A percentile compares a stretch with the other conserved stretches of the same genome.
phyloP scores from a whole-genome alignment of 2,888 invertebrate species.

The Brachynemurus nebulosus region DNA sequence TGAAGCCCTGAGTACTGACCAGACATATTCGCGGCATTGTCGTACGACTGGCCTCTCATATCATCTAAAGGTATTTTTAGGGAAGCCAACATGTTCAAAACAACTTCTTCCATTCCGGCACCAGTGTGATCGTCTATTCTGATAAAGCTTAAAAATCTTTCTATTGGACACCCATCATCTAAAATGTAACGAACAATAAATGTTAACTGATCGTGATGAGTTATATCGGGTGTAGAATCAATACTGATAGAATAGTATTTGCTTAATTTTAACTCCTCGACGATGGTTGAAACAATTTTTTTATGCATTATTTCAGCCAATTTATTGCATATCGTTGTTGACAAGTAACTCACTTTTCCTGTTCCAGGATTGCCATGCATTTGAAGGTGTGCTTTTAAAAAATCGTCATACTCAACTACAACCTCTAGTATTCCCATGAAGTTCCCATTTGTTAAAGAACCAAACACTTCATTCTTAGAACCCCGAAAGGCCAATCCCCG shows the following conservation, averaged over 20 bases:
- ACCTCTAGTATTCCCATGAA: slow-evolving; percentile 21
- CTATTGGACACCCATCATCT: slow-evolving; percentile 4
- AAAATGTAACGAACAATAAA: slow-evolving; percentile 20
- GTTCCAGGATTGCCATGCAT: slow-evolving; percentile 19
- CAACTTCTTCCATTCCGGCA: no score
- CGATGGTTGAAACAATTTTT: slow-evolving; percentile 15
- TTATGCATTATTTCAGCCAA: slow-evolving; percentile 18
- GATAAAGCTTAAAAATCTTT: slow-evolving; percentile 17
- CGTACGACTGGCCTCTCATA: slow-evolving; percentile 18
- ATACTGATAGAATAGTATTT: slow-evolving; percentile 17
- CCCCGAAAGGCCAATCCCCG: slow-evolving; percentile 16
- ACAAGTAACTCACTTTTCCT: slow-evolving; percentile 18
- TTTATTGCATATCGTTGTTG: slow-evolving; percentile 19
- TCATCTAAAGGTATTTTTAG: slow-evolving; percentile 13
- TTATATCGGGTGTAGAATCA: slow-evolving; percentile 20
- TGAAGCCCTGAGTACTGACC: slow-evolving; percentile 17
- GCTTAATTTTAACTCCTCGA: slow-evolving; percentile 16
- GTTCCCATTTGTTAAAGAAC: slow-evolving; percentile 20
- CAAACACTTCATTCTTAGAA: slow-evolving; percentile 20
- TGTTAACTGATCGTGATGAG: slow-evolving; percentile 19
- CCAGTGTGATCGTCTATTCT: no score
- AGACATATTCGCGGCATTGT: slow-evolving; percentile 19
- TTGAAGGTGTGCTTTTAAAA: slow-evolving; percentile 20
- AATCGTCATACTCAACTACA: slow-evolving; percentile 23
- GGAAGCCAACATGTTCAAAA: no score